A percentile compares a stretch with the other conserved stretches of the same genome.
Conservation (phyloP, 1,140 invertebrate genomes). For the Eciton burchellii region DNA sequence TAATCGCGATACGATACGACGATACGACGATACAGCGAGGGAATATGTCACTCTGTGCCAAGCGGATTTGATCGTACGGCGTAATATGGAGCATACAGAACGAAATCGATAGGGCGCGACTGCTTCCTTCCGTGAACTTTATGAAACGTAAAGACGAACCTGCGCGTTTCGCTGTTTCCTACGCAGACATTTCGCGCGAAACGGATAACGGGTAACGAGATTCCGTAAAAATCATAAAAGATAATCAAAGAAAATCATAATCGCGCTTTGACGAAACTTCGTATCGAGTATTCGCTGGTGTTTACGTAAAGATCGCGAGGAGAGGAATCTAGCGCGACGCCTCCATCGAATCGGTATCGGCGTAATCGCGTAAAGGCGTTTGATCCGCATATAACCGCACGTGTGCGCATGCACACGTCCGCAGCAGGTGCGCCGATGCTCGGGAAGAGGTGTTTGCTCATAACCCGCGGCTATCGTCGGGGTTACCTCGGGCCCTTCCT, state of each 20-base stretch:
- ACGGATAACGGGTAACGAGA: too few species aligned
- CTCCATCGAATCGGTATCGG: too few species aligned
- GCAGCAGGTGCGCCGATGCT: constrained; percentile 25
- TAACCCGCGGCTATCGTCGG: constrained; percentile 47
- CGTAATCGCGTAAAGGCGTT: too few species aligned
- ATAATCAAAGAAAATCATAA: too few species aligned
- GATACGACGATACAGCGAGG: constrained; percentile 5
- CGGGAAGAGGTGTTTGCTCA: constrained; percentile 45
- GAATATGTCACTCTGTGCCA: background rate
- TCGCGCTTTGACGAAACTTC: too few species aligned
- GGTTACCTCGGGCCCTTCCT: constrained; percentile 43
- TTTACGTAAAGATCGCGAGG: too few species aligned
- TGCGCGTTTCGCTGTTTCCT: constrained; percentile 16
- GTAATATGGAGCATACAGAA: constrained; percentile 30
- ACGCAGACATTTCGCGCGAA: too few species aligned
- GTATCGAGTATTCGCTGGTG: too few species aligned
- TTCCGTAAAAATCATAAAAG: too few species aligned
- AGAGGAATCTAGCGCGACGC: too few species aligned
- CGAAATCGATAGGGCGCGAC: constrained; percentile 46
- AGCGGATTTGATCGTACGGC: constrained; percentile 11
- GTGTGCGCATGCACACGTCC: background rate
- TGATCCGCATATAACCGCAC: background rate
- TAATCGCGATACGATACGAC: background rate
- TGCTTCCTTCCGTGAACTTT: constrained; percentile 38
- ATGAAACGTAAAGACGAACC: constrained; percentile 38